Evolutionary conservation across 1,140 invertebrate genomes (phyloP).

Genomic region (Doryteuthis pealeii): DNA sequence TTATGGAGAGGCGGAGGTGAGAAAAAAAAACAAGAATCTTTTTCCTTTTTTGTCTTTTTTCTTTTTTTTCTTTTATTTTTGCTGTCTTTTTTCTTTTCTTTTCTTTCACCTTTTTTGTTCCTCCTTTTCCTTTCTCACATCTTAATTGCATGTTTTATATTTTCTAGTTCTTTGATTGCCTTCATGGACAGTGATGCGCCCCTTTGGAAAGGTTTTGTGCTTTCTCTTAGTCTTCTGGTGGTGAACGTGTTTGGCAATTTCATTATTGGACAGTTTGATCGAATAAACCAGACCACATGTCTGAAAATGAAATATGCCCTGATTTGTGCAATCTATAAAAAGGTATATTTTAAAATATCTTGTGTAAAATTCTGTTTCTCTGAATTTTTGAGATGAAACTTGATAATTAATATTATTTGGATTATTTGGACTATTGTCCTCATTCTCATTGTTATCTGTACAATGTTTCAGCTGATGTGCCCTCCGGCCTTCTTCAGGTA

Average conservation of each 20-base stretch:
- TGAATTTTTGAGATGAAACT: too few relatives aligned
- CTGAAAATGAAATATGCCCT: not conserved
- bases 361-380: not conserved
- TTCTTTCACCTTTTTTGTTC: not conserved
- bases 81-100: not conserved
- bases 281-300: not conserved
- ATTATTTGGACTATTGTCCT: too few relatives aligned
- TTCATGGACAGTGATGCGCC: not conserved
- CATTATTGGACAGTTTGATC: not conserved
- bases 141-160: not conserved
- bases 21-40: too few relatives aligned
- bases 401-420: too few relatives aligned
- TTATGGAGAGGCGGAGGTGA: too few relatives aligned
- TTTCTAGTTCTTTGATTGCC: not conserved
- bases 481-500: too few relatives aligned
- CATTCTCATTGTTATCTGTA: too few relatives aligned
- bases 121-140: not conserved
- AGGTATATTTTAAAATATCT: not conserved
- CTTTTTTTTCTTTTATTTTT: too few relatives aligned
- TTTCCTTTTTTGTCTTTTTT: too few relatives aligned
- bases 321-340: not conserved
- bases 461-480: too few relatives aligned
- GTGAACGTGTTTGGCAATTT: not conserved
- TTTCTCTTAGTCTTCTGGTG: not conserved
- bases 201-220: not conserved